Base-by-base conservation (phyloP, 1,140 invertebrate species). In the Drosophila ambigua region DNA sequence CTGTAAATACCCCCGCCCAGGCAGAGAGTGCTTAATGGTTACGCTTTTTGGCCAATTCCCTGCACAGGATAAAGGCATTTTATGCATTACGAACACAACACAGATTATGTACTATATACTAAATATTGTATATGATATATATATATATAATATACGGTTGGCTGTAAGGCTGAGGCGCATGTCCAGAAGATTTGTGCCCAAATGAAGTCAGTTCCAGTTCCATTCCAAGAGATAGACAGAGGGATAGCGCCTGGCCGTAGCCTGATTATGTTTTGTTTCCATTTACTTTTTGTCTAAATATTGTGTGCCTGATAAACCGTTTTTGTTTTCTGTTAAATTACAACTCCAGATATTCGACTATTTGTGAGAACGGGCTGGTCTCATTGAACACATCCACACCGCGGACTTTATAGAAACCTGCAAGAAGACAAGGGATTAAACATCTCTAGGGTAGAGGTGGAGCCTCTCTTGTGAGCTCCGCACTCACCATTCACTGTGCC, bases 361-460 rank as follows among this genome's bases (percentile, higher is more conserved):
- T 74, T 67, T 82, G 75, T 4, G 91, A 92, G 66, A 78, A 92
- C 7, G 78, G 58, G 51, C 91, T 90, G 35, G 55, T 72, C 11
- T 72, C 75, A 64, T 89, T 79, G 43, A 90, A 91, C 6, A 91
- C 64, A 72, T 92, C 85, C n/a, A 90, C 54, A 11, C 77, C 82
- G 4, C 91, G 79, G 49, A 92, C 72, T 60, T 90, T 92, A 31
- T 91, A 92, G 59, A 90, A 92, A 43, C 91, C 91, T 90, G 26
- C 24, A 28, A 35, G 7, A 11, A 13, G 8, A 26, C 24, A 9
- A n/a, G 2, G 2, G 26, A 39, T 50, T 7, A 16, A 51, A 45
- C 9, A 13, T n/a, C 35, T 15, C 41, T 24, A 20, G n/a, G n/a
- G n/a, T n/a, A n/a, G n/a, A n/a, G n/a, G n/a, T n/a, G n/a, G n/a